phyloP scores from a whole-genome alignment of 2,113 vertebrate species.

The Sinosuthora webbiana region DNA sequence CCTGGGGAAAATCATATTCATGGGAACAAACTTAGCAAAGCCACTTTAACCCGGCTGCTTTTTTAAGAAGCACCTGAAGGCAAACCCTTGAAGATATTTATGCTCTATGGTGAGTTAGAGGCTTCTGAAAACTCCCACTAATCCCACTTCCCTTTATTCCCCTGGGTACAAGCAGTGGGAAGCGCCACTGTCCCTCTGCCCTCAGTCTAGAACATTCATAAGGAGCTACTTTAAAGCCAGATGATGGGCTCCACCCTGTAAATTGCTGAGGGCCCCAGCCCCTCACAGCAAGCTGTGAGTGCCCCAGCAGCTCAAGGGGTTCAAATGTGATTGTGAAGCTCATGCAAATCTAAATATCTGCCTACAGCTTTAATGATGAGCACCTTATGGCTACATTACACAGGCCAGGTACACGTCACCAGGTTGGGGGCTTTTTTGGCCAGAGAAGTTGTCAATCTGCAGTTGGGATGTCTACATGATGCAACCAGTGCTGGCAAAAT shows the following conservation, averaged over 20 bases:
- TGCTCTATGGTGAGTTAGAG: constrained; percentile 34
- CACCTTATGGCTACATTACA: neutral
- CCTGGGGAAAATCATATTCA: constrained; percentile 65
- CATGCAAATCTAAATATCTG: neutral
- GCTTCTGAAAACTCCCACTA: constrained; percentile 52
- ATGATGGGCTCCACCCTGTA: neutral
- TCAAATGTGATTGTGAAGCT: neutral
- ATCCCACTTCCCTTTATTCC: constrained; percentile 19
- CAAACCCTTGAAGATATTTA: constrained; percentile 63
- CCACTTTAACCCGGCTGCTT: constrained; percentile 56
- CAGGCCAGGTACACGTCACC: neutral
- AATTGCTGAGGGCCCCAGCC: neutral
- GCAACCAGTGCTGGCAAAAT: neutral
- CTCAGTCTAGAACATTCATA: constrained; percentile 12
- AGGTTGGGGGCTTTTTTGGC: neutral
- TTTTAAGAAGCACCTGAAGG: constrained; percentile 56
- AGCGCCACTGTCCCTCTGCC: constrained; percentile 7
- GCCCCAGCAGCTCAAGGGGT: neutral
- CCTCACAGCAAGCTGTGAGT: neutral
- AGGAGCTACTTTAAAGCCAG: neutral
- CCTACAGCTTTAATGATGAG: neutral
- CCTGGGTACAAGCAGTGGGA: constrained; percentile 25
- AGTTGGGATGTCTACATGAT: neutral
- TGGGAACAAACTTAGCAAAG: constrained; percentile 61
- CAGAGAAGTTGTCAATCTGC: neutral